Conservation (phyloP, 2,113 vertebrate species). For the Amblyopsis rosae region DNA sequence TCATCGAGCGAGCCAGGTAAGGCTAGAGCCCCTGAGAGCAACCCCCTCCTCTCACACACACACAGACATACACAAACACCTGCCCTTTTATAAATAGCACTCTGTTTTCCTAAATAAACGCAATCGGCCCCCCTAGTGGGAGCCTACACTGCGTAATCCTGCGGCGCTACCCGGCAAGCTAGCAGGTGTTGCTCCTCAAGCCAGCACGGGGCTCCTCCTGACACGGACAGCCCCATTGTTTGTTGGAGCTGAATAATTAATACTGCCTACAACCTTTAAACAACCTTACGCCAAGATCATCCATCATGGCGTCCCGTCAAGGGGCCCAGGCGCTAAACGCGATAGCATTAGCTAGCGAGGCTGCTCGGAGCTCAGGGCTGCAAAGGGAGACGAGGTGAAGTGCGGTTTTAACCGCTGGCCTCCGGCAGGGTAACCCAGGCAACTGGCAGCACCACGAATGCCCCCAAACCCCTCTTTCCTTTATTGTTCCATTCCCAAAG, state of each 20-base stretch:
- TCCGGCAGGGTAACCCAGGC: constrained; percentile 50
- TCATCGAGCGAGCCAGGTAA: constrained; percentile 65
- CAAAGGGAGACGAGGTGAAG: constrained; percentile 62
- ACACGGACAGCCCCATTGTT: constrained; percentile 62
- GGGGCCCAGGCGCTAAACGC: constrained; percentile 35
- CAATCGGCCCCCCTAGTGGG: constrained; percentile 27
- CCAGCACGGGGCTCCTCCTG: constrained; percentile 43
- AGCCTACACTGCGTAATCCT: constrained; percentile 56
- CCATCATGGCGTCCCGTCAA: constrained; percentile 65
- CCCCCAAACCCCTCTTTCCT: constrained; percentile 51
- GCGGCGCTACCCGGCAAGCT: constrained; percentile 45
- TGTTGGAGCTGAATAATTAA: constrained; percentile 71
- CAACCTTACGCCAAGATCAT: constrained; percentile 74
- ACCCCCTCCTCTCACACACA: constrained; percentile 44
- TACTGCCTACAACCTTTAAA: constrained; percentile 77
- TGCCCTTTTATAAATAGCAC: constrained; percentile 61
- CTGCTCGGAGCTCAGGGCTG: constrained; percentile 47
- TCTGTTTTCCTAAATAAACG: constrained; percentile 60
- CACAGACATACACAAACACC: constrained; percentile 16
- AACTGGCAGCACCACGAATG: constrained; percentile 37
- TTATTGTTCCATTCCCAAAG: constrained; percentile 46
- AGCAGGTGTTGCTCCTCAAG: constrained; percentile 64
- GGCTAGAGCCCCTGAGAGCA: constrained; percentile 47
- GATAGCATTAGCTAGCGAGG: constrained; percentile 42
- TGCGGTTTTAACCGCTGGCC: constrained; percentile 72